Conservation (phyloP, 2,113 vertebrate species). For the Paratilapia polleni region DNA sequence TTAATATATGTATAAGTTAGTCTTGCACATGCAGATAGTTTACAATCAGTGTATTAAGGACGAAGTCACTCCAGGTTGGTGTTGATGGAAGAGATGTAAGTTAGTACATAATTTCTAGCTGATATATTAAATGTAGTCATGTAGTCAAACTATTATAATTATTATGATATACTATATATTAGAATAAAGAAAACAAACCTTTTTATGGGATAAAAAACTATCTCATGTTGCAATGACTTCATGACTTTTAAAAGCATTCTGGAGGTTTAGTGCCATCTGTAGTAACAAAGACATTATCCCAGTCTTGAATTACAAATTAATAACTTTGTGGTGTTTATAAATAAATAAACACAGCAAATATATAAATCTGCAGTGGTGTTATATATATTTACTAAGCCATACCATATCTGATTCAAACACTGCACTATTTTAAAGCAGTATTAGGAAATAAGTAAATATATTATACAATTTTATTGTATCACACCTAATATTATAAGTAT, state of each 20-base stretch:
- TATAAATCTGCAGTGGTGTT: background rate
- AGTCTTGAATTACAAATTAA: slow-evolving; percentile 16
- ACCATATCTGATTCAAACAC: slow-evolving; percentile 21
- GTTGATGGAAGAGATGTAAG: background rate
- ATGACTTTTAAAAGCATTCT: slow-evolving; percentile 9
- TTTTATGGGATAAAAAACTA: background rate
- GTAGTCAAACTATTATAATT: slow-evolving; percentile 10
- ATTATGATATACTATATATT: slow-evolving; percentile 10
- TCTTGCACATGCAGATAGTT: slow-evolving; percentile 9
- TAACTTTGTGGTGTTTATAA: background rate
- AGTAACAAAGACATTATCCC: slow-evolving; percentile 16
- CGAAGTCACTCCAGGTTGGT: background rate
- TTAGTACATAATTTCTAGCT: slow-evolving; percentile 22
- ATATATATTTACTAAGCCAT: slow-evolving; percentile 36
- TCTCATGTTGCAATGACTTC: slow-evolving; percentile 20
- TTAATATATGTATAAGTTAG: background rate
- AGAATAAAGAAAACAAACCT: slow-evolving; percentile 18
- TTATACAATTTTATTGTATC: background rate
- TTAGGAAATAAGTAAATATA: slow-evolving; percentile 8
- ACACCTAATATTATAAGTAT: background rate
- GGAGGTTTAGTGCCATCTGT: slow-evolving; percentile 5
- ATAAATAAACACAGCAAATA: background rate
- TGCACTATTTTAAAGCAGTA: slow-evolving; percentile 31
- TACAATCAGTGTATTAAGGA: slow-evolving; percentile 1
- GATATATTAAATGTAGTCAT: slow-evolving; percentile 40